These are phyloP conservation scores for Patagioenas fasciata DNA, from an alignment of 2,113 vertebrate species.

Conservation along the genomic window DNA sequence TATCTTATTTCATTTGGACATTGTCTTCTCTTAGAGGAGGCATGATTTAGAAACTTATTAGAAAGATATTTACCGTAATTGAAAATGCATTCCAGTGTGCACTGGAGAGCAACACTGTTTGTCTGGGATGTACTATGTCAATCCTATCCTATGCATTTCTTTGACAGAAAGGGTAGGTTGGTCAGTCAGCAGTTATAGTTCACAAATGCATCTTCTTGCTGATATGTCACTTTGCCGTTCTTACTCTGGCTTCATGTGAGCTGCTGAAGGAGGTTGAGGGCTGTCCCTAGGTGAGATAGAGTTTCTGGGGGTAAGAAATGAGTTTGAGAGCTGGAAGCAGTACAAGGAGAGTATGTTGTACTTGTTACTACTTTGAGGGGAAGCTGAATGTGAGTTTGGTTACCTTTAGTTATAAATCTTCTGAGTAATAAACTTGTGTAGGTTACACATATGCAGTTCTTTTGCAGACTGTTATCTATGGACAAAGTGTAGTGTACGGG, in stretches of 20 bases:
- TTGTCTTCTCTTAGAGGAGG: not conserved
- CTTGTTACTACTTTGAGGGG: not conserved
- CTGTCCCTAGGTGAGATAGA: not conserved
- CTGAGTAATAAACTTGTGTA: not conserved
- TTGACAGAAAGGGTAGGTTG: not conserved
- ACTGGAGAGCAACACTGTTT: fast-evolving
- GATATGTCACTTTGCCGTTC: fast-evolving
- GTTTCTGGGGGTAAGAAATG: not conserved
- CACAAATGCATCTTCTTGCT: not conserved
- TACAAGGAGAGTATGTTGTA: not conserved
- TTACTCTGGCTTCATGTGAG: not conserved
- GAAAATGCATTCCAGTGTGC: fast-evolving
- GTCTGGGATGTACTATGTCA: not conserved
- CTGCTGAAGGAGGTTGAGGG: not conserved
- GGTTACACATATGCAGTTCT: not conserved
- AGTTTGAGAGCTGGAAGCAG: not conserved
- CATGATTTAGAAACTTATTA: not conserved
- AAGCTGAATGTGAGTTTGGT: not conserved
- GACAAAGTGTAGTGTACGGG: not conserved
- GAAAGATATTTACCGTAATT: not conserved
- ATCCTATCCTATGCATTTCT: not conserved
- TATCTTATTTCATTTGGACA: not conserved
- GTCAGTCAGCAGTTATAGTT: not conserved
- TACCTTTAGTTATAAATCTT: not conserved
- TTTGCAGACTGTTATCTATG: not conserved